Conservation (phyloP, 2,888 invertebrate genomes). For the Drosophila anomelani region DNA sequence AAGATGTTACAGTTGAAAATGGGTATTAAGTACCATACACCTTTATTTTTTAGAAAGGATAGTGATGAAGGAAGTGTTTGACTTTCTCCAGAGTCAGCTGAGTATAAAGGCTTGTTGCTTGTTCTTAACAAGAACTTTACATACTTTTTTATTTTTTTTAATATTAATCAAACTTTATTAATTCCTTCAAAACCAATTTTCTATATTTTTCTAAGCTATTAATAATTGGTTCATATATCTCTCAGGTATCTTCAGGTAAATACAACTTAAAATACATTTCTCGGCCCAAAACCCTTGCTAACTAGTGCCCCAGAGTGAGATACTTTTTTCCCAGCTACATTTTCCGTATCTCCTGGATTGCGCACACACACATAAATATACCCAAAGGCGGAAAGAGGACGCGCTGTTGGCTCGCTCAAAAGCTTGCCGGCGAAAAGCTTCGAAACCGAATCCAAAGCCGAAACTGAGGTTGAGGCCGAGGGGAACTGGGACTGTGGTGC, state of each 20-base stretch:
- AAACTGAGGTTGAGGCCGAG: background rate
- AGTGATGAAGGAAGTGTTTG: background rate
- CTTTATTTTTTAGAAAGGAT: too few species aligned
- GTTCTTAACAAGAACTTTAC: too few species aligned
- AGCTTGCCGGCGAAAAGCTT: conserved; percentile 29
- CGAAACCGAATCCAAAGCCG: background rate
- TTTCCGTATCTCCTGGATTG: conserved; percentile 15
- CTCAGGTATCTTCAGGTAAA: background rate
- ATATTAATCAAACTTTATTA: too few species aligned
- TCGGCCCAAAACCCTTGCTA: background rate
- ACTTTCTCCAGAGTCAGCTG: background rate
- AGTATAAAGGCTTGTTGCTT: too few species aligned
- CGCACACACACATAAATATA: conserved; percentile 1
- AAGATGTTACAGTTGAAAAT: too few species aligned
- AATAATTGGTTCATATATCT: background rate
- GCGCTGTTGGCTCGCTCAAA: conserved; percentile 24
- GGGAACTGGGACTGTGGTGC: conserved; percentile 6
- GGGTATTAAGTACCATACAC: too few species aligned
- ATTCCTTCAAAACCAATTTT: too few species aligned
- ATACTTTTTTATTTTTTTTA: too few species aligned
- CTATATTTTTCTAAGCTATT: too few species aligned
- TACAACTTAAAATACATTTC: background rate
- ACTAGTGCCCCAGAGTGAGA: conserved; percentile 16
- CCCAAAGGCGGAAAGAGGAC: conserved; percentile 29
- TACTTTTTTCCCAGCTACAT: conserved; percentile 10